Evolutionary conservation across 2,888 invertebrate genomes (phyloP).

Genomic region (Heliconius cydno): DNA sequence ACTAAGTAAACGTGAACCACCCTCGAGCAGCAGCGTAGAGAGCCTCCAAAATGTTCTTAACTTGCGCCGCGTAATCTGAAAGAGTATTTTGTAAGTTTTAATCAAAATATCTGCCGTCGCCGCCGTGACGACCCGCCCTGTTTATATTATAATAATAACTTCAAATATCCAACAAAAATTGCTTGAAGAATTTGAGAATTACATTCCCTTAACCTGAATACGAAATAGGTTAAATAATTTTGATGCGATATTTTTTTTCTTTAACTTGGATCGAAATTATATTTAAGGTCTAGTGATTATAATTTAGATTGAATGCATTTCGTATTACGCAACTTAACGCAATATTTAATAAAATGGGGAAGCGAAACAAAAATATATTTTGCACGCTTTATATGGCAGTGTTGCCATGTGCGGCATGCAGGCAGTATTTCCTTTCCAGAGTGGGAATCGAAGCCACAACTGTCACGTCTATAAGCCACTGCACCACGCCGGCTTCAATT

Average conservation of each 20-base stretch:
- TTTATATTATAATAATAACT: constrained; percentile 39
- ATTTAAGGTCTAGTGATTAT: too few species aligned
- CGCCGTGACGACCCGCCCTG: constrained; percentile 37
- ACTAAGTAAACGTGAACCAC: background rate
- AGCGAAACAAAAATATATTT: too few species aligned
- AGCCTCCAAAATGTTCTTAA: constrained; percentile 10
- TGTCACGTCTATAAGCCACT: background rate
- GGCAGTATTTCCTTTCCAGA: background rate
- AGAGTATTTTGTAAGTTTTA: constrained; percentile 42
- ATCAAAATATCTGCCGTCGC: constrained; percentile 39
- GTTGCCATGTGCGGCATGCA: too few species aligned
- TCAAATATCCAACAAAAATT: constrained; percentile 34
- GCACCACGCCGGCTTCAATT: too few species aligned
- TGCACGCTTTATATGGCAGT: too few species aligned
- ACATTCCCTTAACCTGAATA: constrained; percentile 25
- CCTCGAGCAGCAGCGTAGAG: background rate
- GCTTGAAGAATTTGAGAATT: constrained; percentile 27
- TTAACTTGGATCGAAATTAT: background rate
- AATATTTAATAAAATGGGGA: too few species aligned
- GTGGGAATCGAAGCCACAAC: background rate
- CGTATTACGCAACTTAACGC: too few species aligned
- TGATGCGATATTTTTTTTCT: background rate
- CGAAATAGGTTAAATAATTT: constrained; percentile 21
- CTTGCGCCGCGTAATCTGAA: constrained; percentile 32
- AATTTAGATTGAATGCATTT: too few species aligned